These are phyloP conservation scores for Oxytorus armatus DNA, from an alignment of 2,888 invertebrate species.

Conservation along the genomic window DNA sequence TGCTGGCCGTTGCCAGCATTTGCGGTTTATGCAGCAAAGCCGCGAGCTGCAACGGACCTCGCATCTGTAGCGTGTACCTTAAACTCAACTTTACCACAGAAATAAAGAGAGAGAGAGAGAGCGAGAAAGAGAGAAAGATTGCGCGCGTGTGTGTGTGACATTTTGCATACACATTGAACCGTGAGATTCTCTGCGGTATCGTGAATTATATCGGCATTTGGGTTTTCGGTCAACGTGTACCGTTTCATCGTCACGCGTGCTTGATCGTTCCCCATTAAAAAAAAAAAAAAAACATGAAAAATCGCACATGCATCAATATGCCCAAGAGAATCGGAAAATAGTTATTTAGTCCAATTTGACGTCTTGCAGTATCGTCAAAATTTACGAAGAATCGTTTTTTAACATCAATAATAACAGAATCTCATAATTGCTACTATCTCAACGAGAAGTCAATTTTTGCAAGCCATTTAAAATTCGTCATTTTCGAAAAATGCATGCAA, in stretches of 20 bases:
- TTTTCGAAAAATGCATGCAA: too few relatives aligned
- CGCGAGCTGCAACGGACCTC: conserved; percentile 16
- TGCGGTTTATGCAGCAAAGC: conserved; percentile 24
- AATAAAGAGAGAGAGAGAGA: background rate
- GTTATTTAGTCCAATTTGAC: background rate
- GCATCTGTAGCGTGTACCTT: conserved; percentile 58
- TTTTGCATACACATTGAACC: conserved; percentile 7
- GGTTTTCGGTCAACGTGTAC: conserved; percentile 60
- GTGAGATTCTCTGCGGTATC: conserved; percentile 66
- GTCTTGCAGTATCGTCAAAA: too few relatives aligned
- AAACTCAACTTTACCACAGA: conserved; percentile 66
- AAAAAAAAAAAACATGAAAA: conserved; percentile 1
- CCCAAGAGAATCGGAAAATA: background rate
- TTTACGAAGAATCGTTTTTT: too few relatives aligned
- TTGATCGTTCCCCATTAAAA: background rate
- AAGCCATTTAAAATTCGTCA: too few relatives aligned
- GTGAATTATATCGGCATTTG: conserved; percentile 70
- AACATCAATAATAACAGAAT: background rate
- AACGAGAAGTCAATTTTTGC: too few relatives aligned
- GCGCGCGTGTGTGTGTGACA: background rate
- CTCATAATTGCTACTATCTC: too few relatives aligned
- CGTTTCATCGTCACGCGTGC: conserved; percentile 24
- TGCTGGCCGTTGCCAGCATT: conserved; percentile 52
- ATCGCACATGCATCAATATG: background rate
- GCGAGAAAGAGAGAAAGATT: conserved; percentile 23